Evolutionary conservation across 2,113 vertebrate genomes (phyloP), one percentile per base, ranked within the genome.

Genomic region (Ancistrus triradiatus): DNA sequence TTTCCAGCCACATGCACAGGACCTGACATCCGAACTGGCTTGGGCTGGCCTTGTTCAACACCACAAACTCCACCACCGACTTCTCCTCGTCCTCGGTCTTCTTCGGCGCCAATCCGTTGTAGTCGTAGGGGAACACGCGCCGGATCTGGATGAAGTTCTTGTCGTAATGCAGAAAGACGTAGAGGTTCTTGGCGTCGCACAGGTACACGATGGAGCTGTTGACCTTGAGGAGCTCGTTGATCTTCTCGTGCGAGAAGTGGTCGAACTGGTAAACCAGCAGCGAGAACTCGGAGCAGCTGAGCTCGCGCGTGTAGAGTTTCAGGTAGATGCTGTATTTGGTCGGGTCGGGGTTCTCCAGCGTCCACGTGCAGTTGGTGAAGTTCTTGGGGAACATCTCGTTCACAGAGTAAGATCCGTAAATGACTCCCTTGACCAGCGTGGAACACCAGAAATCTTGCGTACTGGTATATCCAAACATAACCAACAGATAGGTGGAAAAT

Each of bases 271-370:
- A 99, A 86, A 93, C 92, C 88, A 98, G 86, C 70, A 99, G 87
- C 68, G 94, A 96, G 81, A 95, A 97, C 84, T 95, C 92, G 59
- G 95, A 95, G 90, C 96, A 99, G 90, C 90, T 93, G 81, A 98
- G 87, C 87, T 98, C 95, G 80, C 89, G 92, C 89, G 97, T 99
- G 91, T 94, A 95, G 89, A 98, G 92, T 90, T 99, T 99, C 90
- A 99, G 94, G 94, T 99, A 99, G 93, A 99, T 99, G 79, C 95
- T 99, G 88, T 99, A 99, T 96, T 99, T 99, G 92, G 96, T 99
- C 60, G 96, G 96, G 86, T 99, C 96, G 86, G 96, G 96, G 86
- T 99, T 99, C 87, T 99, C 96, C 91, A 99, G 87, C 61, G 95
- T 99, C 96, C 96, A 99, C 76, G 96, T 98, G 86, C 96, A 99